A percentile compares a stretch with the other conserved stretches of the same genome.
phyloP scores from a whole-genome alignment of 1,140 invertebrate species.

The Goniozus legneri region DNA sequence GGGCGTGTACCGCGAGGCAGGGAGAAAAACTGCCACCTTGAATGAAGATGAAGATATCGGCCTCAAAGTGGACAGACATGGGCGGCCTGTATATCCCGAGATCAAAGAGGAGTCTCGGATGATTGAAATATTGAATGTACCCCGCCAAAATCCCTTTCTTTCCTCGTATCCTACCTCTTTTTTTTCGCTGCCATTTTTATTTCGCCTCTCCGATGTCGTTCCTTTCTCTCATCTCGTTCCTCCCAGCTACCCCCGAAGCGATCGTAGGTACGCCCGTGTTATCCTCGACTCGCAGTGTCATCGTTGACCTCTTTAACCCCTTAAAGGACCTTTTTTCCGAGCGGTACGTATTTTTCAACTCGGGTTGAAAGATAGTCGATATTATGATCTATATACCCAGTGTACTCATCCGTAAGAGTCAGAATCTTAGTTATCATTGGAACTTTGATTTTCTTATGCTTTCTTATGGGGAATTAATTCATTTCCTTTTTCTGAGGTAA shows the following conservation, averaged over 20 bases:
- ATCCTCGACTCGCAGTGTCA: background rate
- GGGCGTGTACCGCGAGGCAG: slow-evolving; percentile 9
- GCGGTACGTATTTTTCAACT: too few species aligned
- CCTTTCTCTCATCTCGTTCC: background rate
- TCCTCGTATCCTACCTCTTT: slow-evolving; percentile 1
- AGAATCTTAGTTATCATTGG: too few species aligned
- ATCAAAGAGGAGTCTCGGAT: slow-evolving; percentile 34
- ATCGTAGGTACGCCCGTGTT: background rate
- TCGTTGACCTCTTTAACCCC: background rate
- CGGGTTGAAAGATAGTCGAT: too few species aligned
- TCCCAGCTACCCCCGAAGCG: too few species aligned
- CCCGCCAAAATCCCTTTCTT: slow-evolving; percentile 32
- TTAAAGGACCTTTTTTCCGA: too few species aligned
- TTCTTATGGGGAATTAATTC: too few species aligned
- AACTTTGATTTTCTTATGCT: too few species aligned
- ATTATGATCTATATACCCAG: too few species aligned
- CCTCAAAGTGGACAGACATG: slow-evolving; percentile 29
- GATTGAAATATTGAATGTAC: slow-evolving; percentile 40
- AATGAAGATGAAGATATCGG: slow-evolving; percentile 40
- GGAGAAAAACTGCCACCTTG: slow-evolving; percentile 32
- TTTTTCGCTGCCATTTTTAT: slow-evolving; percentile 3
- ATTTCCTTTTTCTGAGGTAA: too few species aligned
- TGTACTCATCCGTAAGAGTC: too few species aligned
- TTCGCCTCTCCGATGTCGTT: background rate
- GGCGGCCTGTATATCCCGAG: slow-evolving; percentile 39